phyloP scores from a whole-genome alignment of 2,888 invertebrate species.

The Quadroppia sp. region DNA sequence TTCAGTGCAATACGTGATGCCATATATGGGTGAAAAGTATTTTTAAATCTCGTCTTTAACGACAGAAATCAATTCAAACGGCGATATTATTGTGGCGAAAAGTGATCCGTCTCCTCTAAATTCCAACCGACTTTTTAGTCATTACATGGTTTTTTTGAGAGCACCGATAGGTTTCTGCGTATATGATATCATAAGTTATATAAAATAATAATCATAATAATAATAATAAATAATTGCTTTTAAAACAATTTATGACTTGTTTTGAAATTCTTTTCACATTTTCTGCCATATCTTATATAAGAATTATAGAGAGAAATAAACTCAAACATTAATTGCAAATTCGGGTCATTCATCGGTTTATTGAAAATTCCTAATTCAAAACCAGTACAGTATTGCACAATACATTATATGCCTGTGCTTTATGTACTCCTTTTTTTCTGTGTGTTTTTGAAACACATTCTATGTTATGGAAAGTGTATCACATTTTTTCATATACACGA shows the following conservation, averaged over 20 bases:
- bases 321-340: constrained; percentile 8
- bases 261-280: constrained; percentile 30
- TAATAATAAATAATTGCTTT: constrained; percentile 11
- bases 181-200: background rate
- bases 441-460: too few relatives aligned
- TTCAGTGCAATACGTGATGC: background rate
- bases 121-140: background rate
- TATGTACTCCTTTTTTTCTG: background rate
- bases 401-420: background rate
- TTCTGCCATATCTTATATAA: background rate
- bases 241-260: constrained; percentile 16
- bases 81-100: background rate
- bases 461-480: background rate
- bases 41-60: background rate
- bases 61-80: constrained; percentile 3
- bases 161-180: background rate
- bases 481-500: background rate
- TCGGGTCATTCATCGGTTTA: constrained; percentile 23
- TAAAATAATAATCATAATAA: background rate
- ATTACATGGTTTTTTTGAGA: too few relatives aligned
- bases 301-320: constrained; percentile 1
- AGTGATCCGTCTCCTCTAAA: background rate
- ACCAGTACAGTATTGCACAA: constrained; percentile 9
- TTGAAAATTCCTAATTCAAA: constrained; percentile 19
- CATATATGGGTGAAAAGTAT: background rate